Base-by-base conservation (phyloP, 1,140 invertebrate species). In the Drosophila virilis region DNA sequence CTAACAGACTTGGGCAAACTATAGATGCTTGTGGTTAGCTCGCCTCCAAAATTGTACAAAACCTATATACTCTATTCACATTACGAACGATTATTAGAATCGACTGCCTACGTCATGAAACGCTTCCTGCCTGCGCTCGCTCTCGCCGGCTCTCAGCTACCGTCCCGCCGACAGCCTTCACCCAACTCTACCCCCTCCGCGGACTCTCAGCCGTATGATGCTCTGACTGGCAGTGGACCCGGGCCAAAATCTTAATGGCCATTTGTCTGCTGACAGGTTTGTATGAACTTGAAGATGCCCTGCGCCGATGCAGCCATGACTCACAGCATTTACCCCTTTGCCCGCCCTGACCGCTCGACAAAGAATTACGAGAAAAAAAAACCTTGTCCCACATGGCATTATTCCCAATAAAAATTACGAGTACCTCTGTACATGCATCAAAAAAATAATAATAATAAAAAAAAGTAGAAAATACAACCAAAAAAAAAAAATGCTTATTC, bases 311-410 rank as follows among this genome's bases (percentile, higher is more conserved):
- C 8, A 32, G 52, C 54, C 64, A 54, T 73, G 70, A 73, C 55
- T 73, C 70, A 73, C 50, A 10, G 33, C 4, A 42, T 48, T 37
- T 22, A 33, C 32, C 33, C 33, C 32, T 4, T 10, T 6, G 7
- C 32, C 28, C 28, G 28, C 37, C 38, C 6, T 6, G 15, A 12
- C 9, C 15, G 22, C 43, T 28, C 12, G 45, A 8, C 7, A 15
- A 17, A 4, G 8, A 7, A 22, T 8, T 60, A 10, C 28, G 5
- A 54, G n/a, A 54, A 13, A 12, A 40, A n/a, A 58, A 50, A 72
- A 50, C 70, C 64, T 68, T 73, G 64, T 68, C 40, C 64, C 64
- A 68, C 45, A 73, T 73, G 70, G 55, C 70, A 67, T 59, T 66
- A 66, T 67, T 58, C 62, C 52, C 69, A 73, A 60, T 68, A 46